These are phyloP conservation scores for Thinocorus orbignyianus DNA, from an alignment of 2,113 vertebrate genomes.

Conservation along the genomic window DNA sequence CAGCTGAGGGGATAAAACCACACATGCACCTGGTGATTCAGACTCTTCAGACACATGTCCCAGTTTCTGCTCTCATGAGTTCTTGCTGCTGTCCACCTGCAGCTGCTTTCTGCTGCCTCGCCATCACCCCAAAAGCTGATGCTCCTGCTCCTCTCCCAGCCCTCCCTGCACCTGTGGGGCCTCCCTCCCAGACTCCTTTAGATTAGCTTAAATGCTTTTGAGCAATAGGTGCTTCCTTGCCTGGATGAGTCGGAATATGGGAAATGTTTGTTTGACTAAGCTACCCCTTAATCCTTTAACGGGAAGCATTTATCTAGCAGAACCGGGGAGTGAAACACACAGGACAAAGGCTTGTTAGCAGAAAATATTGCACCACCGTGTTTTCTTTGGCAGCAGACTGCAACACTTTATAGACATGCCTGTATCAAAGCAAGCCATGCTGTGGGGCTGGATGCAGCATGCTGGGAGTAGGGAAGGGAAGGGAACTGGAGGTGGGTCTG, in stretches of 20 bases:
- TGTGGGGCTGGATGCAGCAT: background rate
- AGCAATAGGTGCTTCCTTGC: background rate
- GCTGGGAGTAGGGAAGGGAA: background rate
- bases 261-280: conserved; percentile 1
- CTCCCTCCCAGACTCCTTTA: background rate
- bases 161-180: background rate
- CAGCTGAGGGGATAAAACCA: background rate
- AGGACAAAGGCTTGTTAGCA: conserved; percentile 17
- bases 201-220: background rate
- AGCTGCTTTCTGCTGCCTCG: background rate
- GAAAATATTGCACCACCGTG: background rate
- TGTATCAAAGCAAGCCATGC: background rate
- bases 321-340: background rate
- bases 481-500: background rate
- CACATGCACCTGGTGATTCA: background rate
- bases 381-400: background rate
- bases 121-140: background rate
- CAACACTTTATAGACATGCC: background rate
- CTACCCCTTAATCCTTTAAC: background rate
- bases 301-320: background rate
- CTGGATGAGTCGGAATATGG: background rate
- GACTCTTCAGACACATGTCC: background rate
- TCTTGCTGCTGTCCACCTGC: accelerated
- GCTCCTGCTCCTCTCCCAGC: background rate
- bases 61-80: accelerated